Conservation (phyloP, 2,797 vertebrate species). For the Salmo trutta region DNA sequence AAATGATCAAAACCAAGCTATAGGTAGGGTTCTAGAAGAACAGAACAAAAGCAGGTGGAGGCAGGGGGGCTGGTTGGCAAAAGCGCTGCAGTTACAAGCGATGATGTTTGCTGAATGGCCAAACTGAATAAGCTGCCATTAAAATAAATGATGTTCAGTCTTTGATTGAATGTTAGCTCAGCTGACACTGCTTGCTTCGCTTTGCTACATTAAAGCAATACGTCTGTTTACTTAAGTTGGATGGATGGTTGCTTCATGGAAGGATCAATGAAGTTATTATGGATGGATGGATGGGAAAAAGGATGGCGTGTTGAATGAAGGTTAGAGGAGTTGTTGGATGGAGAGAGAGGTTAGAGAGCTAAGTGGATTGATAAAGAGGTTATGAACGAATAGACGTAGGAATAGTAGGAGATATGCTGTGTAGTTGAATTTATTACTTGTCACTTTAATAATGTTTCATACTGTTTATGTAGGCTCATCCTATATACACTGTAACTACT, state of each 20-base stretch:
- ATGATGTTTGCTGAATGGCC: background rate
- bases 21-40: background rate
- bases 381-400: background rate
- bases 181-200: background rate
- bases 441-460: no score
- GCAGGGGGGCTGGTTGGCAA: background rate
- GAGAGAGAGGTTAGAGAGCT: no score
- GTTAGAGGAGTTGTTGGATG: background rate
- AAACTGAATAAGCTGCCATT: background rate
- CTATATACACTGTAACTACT: no score
- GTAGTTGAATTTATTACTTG: background rate
- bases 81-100: background rate
- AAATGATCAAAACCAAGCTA: background rate
- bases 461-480: no score
- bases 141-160: background rate
- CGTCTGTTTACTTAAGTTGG: background rate
- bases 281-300: background rate
- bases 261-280: background rate
- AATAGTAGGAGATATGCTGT: background rate
- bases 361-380: no score
- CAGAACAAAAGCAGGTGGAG: background rate
- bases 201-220: background rate
- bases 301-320: background rate
- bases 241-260: background rate
- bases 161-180: background rate